Evolutionary conservation across 92 coral and sea anemone genomes (phyloP).

Genomic region (Meandrina meandrites): DNA sequence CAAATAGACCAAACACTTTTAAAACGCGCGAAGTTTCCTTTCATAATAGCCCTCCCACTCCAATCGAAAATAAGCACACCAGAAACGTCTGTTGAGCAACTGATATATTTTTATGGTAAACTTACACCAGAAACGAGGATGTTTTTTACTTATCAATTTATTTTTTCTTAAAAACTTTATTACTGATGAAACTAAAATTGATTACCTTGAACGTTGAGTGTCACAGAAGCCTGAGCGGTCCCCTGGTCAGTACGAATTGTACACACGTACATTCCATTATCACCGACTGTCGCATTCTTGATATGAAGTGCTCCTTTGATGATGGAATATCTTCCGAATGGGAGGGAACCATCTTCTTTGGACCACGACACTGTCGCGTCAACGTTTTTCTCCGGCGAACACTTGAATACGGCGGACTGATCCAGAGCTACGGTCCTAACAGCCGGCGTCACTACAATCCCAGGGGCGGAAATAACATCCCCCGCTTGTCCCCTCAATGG

Average conservation of each 20-base stretch:
- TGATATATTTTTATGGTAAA: too few relatives aligned
- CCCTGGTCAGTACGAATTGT: conserved; percentile 30
- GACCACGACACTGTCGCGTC: conserved; percentile 26
- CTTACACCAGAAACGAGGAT: too few relatives aligned
- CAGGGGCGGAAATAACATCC: conserved; percentile 27
- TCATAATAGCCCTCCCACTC: too few relatives aligned
- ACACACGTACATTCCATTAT: conserved; percentile 36
- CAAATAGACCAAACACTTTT: too few relatives aligned
- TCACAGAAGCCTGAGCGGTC: conserved; percentile 30
- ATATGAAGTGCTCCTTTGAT: conserved; percentile 20
- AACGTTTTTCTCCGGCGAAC: neutral
- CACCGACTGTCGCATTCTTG: conserved; percentile 8
- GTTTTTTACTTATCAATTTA: neutral
- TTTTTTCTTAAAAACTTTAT: too few relatives aligned
- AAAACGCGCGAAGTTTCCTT: too few relatives aligned
- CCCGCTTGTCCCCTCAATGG: conserved; percentile 24
- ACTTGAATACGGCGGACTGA: conserved; percentile 31
- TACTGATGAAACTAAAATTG: too few relatives aligned
- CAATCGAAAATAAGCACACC: too few relatives aligned
- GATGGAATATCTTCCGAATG: conserved; percentile 15
- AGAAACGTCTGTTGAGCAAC: too few relatives aligned
- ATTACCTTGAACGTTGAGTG: conserved; percentile 33
- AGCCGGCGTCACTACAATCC: conserved; percentile 26
- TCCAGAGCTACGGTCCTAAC: conserved; percentile 2
- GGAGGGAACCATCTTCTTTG: conserved; percentile 22